phyloP scores from a whole-genome alignment of 2,888 invertebrate species.

The Cerastis leucographa region DNA sequence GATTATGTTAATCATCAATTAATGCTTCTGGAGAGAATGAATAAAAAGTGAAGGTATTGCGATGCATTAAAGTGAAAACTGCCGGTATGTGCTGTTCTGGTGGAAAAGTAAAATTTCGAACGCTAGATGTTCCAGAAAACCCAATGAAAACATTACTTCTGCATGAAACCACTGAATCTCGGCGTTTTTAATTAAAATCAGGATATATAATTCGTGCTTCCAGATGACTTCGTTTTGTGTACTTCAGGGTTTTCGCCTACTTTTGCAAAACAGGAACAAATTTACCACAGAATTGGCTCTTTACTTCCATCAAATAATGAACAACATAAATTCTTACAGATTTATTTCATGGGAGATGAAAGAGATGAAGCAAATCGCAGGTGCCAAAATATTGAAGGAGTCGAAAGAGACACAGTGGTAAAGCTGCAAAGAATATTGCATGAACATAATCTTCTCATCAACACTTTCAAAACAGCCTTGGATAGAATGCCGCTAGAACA shows the following conservation, averaged over 20 bases:
- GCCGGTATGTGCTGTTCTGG: not conserved
- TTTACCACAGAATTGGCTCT: conserved; percentile 9
- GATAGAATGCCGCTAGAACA: conserved; percentile 9
- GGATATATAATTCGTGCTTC: conserved; percentile 7
- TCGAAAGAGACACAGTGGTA: not conserved
- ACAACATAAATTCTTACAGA: conserved; percentile 6
- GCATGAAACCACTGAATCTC: not conserved
- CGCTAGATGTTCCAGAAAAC: not conserved
- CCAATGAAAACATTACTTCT: conserved; percentile 2
- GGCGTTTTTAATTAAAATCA: not conserved
- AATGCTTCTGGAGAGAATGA: not conserved
- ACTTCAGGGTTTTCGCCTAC: not conserved
- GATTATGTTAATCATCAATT: not conserved
- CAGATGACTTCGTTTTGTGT: conserved; percentile 18
- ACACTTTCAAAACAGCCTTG: conserved; percentile 4
- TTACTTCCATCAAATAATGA: conserved; percentile 7
- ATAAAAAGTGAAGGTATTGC: not conserved
- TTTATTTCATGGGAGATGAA: conserved; percentile 15
- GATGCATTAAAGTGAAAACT: not conserved
- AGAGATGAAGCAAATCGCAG: not conserved
- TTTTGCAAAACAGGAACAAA: conserved; percentile 3
- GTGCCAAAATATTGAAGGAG: not conserved
- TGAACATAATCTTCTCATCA: not conserved
- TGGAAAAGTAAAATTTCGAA: not conserved
- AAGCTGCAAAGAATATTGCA: conserved; percentile 10